Base-by-base conservation (phyloP, 2,888 invertebrate species). In the Aricia artaxerxes region DNA sequence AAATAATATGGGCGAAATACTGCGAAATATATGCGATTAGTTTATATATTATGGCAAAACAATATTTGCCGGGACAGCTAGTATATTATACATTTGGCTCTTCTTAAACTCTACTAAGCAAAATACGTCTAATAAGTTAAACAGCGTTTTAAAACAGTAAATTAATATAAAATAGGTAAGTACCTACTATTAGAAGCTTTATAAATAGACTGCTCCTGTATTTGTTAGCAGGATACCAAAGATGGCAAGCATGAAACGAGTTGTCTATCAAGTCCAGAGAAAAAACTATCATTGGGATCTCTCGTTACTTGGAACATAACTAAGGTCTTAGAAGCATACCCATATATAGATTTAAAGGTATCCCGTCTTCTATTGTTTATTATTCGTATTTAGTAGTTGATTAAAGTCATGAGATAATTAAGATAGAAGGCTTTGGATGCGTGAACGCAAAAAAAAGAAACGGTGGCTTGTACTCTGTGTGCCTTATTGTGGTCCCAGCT, bases 301-400 rank as follows among this genome's bases (percentile, higher is more conserved):
- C 85, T 93, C 40, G 89, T 93, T 79, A 78, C 86, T 81, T 94
- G 94, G 94, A 94, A 94, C 81, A 85, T 94, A 81, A 85, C 89
- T 2, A 94, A 93, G 85, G 92, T 88, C 3, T 78, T 90, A 53
- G 90, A 92, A 82, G 85, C 83, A 4, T 90, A 90, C 81, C 90
- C 92, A 5, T 13, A 72, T 13, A 84, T 92, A 78, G 85, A 93
- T 82, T 83, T 94, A 79, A 87, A 87, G 90, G 93, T 94, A 87
- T 78, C 80, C 44, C 64, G 9, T 31, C 24, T 75, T 75, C n/a
- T 64, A 64, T 35, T 24, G 4, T 24, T 61, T 24, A 31, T n/a
- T 61, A 61, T 7, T 24, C 9, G 7, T 0, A 49, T 57, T 53
- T 57, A 16, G 16, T 4, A 13, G 40, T 40, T 40, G 40, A 40